Evolutionary conservation across 2,113 vertebrate genomes (phyloP).

Genomic region (Toxostoma redivivum): DNA sequence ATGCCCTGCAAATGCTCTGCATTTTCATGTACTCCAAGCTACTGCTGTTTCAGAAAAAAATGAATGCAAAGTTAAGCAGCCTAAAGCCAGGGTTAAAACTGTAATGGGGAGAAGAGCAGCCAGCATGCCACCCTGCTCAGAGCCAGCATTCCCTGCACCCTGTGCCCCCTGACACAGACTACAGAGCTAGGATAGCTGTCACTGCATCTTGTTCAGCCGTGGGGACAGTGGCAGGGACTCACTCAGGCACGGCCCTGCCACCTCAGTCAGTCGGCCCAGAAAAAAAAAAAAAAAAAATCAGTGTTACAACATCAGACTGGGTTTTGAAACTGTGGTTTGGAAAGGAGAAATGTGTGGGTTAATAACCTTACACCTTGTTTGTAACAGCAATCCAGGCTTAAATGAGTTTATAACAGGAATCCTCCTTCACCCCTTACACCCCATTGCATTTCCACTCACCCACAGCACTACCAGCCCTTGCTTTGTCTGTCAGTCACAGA

Average conservation of each 20-base stretch:
- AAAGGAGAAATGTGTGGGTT: neutral
- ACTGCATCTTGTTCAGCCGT: accelerated
- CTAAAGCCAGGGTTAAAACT: neutral
- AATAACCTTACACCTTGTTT: neutral
- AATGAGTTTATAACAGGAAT: accelerated
- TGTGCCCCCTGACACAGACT: accelerated
- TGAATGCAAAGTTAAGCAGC: neutral
- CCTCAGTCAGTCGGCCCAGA: neutral
- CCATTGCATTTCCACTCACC: neutral
- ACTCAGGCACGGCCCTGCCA: neutral
- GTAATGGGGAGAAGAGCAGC: accelerated
- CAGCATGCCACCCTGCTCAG: neutral
- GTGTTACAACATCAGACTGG: neutral
- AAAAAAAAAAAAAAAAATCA: too few relatives aligned
- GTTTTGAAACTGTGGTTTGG: neutral
- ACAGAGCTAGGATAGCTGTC: accelerated
- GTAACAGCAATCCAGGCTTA: neutral
- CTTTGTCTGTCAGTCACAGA: neutral
- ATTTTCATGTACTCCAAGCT: neutral
- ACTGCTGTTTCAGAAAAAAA: neutral
- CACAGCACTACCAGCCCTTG: neutral
- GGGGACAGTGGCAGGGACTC: neutral
- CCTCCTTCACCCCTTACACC: neutral
- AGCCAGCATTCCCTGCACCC: neutral
- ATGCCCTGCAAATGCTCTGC: too few relatives aligned